Conservation (phyloP, 1,140 invertebrate species). For the Brachionus koreanus region DNA sequence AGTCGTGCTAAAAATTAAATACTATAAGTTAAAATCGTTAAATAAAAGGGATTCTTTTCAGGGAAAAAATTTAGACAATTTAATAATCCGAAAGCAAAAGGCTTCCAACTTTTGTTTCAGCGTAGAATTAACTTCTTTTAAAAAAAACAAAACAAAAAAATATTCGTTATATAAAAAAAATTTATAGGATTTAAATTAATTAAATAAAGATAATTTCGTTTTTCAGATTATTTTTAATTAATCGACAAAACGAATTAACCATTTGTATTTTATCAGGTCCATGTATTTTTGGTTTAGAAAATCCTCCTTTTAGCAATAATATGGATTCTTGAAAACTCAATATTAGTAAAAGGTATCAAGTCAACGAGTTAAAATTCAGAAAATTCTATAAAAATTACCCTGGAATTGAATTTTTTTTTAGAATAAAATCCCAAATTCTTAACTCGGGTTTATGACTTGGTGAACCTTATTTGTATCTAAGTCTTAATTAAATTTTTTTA, state of each 20-base stretch:
- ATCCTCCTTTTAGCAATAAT: background rate
- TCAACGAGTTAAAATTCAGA: background rate
- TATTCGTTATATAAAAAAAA: background rate
- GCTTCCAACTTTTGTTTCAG: background rate
- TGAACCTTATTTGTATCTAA: too few species aligned
- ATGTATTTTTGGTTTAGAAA: background rate
- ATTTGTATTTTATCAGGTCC: background rate
- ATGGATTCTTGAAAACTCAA: background rate
- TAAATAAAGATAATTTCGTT: background rate
- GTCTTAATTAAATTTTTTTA: too few species aligned
- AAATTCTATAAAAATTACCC: background rate
- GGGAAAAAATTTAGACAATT: background rate
- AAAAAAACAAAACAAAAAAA: background rate
- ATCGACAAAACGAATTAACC: background rate
- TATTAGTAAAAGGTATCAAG: background rate
- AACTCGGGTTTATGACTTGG: too few species aligned
- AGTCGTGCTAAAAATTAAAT: background rate
- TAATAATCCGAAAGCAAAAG: background rate
- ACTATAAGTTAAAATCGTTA: background rate
- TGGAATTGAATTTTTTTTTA: background rate
- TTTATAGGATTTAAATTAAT: background rate
- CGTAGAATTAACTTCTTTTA: background rate
- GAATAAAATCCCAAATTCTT: too few species aligned
- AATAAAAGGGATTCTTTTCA: background rate
- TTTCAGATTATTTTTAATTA: background rate